Evolutionary conservation across 2,888 invertebrate genomes (phyloP), one percentile per base, ranked within the genome.

Genomic region (Criorhina ranunculi): DNA sequence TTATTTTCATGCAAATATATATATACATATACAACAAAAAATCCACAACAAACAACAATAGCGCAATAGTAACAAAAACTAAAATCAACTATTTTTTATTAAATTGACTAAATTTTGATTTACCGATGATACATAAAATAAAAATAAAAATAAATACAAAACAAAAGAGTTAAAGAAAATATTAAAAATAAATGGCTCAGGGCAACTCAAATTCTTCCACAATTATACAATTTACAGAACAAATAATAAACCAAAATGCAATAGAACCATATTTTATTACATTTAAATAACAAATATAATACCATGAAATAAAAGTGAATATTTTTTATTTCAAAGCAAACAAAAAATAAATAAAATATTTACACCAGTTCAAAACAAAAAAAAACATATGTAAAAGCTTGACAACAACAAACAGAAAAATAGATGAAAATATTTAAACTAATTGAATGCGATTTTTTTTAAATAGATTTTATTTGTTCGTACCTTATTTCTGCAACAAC

Each of bases 191-290:
- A 91, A 91, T 89, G 90, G 91, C 92, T 92, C 92, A 92, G 92
- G 92, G 92, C 91, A 91, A 91, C 91, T 91, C 91, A 91, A 91
- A 91, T 91, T 92, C 92, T 92, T 92, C 92, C 92, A 92, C 89
- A 87, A 79, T 85, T 80, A 86, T 70, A 87, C 83, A 88, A 81
- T 86, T 82, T 69, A 86, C 72, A 87, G 86, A 86, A 66, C 53
- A 86, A 81, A 86, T 81, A 86, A 87, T 75, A 88, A 86, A 85
- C 80, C 80, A 76, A 86, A 69, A 86, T 86, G 86, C 86, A 86
- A 86, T 86, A 86, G 86, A 86, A 86, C 86, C 86, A 77, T 86
- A 86, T 86, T 86, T 86, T 86, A 86, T 81, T 86, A 86, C 75
- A 86, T 33, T 75, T 59, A 78, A 80, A 72, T 44, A 75, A 67